phyloP scores from a whole-genome alignment of 2,113 vertebrate genomes.

The Ceuthmochares aereus region DNA sequence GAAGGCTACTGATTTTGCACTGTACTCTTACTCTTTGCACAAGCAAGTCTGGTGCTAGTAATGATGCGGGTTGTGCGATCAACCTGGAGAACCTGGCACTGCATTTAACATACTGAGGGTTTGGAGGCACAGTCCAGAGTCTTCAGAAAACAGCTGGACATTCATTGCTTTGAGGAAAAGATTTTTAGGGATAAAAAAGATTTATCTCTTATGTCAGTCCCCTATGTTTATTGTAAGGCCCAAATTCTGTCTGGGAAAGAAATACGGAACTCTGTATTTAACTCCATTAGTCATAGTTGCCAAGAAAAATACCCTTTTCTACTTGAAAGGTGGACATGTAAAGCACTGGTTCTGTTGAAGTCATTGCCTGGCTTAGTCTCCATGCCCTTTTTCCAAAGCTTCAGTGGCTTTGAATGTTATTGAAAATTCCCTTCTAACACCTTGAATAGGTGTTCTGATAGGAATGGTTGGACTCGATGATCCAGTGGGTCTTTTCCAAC shows the following conservation, averaged over 20 bases:
- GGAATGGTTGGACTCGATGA: too few relatives aligned
- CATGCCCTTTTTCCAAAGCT: not conserved
- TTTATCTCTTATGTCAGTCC: not conserved
- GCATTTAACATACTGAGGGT: not conserved
- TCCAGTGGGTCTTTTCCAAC: too few relatives aligned
- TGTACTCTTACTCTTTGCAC: not conserved
- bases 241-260: not conserved
- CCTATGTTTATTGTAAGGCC: not conserved
- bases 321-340: not conserved
- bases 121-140: not conserved
- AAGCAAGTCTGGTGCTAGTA: not conserved
- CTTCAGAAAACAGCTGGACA: not conserved
- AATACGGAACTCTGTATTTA: not conserved
- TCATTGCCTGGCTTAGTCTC: not conserved
- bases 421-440: not conserved
- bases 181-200: not conserved
- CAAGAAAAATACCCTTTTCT: not conserved
- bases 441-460: too few relatives aligned
- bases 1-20: not conserved
- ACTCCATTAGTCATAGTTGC: not conserved
- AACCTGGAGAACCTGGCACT: not conserved
- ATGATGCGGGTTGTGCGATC: not conserved
- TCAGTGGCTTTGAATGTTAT: not conserved
- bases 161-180: not conserved
- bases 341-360: not conserved